Evolutionary conservation across 2,888 invertebrate species (phyloP), one percentile per base, ranked within the genome.

Genomic region (Acleris emargana): DNA sequence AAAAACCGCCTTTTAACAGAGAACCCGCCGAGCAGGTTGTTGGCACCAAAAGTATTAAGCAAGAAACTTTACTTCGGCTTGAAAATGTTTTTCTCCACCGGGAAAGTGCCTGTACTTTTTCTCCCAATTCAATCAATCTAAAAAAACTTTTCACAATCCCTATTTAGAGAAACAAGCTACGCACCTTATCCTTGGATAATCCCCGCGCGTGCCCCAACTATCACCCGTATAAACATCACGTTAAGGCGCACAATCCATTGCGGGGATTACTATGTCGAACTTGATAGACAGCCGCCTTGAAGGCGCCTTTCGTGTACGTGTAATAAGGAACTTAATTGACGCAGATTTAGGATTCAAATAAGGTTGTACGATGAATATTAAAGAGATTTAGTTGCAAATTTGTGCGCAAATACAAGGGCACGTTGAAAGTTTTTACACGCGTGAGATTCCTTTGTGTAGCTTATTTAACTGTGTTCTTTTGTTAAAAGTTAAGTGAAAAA

Each of bases 221-320:
- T 45, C 45, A 7, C 5, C 45, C 45, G 5, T 45, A 45, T 45
- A 45, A 1, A n/a, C 45, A n/a, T 45, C 16, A 11, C 49, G 2
- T 57, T 57, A 57, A 43, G 17, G 57, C 25, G 2, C 45, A 45
- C 45, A 57, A 57, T 57, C 45, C 57, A 20, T 57, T 45, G 57
- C 25, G 17, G 57, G 45, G 57, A 57, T 57, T 57, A 45, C 57
- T 11, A 22, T 45, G 57, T 57, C 57, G 42, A 57, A 45, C 45
- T 57, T 57, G 57, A 57, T 57, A 16, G 57, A 57, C 57, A 43
- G 45, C 25, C 45, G 45, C 45, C n/a, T 45, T 17, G 17, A 45
- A 45, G 45, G 45, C 45, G 16, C 45, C 17, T 13, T 11, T 38
- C 38, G 45, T 45, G 45, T n/a, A 2, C 45, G 17, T n/a, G 17